Percentiles rank a stretch among this genome's conserved stretches.
These are phyloP conservation scores for Mercenaria mercenaria DNA, from an alignment of 1,140 invertebrate species.

Conservation along the genomic window DNA sequence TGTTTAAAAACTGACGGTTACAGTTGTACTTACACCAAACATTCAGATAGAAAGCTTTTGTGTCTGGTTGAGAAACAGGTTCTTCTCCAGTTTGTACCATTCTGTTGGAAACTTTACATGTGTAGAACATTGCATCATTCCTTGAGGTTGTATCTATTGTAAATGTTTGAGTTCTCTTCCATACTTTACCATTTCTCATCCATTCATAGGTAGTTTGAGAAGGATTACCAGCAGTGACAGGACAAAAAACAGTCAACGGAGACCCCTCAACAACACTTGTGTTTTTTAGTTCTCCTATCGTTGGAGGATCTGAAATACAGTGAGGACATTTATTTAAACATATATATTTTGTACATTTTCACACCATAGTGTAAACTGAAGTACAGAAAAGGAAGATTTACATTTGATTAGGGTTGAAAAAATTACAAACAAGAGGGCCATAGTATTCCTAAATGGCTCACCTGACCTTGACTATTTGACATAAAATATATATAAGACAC, in stretches of 20 bases:
- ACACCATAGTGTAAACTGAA: too few relatives aligned
- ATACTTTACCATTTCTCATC: neutral
- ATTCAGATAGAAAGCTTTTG: slow-evolving; percentile 2
- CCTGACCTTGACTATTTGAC: too few relatives aligned
- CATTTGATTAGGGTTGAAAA: too few relatives aligned
- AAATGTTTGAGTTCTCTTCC: neutral
- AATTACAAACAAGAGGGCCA: too few relatives aligned
- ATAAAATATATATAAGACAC: too few relatives aligned
- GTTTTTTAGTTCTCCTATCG: neutral
- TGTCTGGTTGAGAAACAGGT: neutral
- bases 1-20: too few relatives aligned
- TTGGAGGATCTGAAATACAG: neutral
- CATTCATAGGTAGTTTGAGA: neutral
- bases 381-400: too few relatives aligned
- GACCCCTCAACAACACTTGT: neutral
- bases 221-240: neutral
- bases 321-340: too few relatives aligned
- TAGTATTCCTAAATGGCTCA: too few relatives aligned
- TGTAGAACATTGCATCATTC: neutral
- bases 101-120: neutral
- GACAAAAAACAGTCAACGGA: neutral
- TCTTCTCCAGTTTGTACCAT: neutral
- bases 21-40: slow-evolving; percentile 10
- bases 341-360: too few relatives aligned
- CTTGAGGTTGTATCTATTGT: neutral